Evolutionary conservation across 2,797 vertebrate species (phyloP).

Genomic region (Falco biarmicus): DNA sequence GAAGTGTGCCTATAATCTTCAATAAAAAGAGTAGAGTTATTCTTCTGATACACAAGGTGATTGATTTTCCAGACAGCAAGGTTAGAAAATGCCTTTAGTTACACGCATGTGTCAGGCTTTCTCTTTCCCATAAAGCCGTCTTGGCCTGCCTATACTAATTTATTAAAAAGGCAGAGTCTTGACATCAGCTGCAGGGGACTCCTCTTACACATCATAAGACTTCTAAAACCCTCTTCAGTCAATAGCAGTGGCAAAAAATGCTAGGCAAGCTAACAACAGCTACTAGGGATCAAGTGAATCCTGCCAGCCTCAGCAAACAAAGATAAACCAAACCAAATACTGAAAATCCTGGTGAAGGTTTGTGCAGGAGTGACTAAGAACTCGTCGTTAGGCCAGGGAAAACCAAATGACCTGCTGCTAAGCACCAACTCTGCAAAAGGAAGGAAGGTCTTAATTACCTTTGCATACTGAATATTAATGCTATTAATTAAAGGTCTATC

Average conservation of each 20-base stretch:
- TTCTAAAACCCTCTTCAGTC: neutral
- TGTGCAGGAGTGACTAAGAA: neutral
- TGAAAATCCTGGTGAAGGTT: neutral
- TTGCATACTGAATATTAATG: neutral
- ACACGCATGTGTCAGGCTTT: neutral
- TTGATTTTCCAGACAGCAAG: neutral
- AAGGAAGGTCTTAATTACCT: neutral
- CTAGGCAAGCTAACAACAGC: neutral
- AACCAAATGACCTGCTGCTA: neutral
- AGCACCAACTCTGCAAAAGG: neutral
- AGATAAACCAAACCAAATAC: neutral
- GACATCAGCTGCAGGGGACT: neutral
- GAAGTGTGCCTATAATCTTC: neutral
- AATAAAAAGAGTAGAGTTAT: neutral
- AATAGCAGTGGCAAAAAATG: neutral
- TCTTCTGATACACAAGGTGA: neutral
- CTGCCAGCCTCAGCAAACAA: neutral
- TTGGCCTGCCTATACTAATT: neutral
- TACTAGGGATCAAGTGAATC: neutral
- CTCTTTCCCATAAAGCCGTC: neutral
- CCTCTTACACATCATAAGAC: neutral
- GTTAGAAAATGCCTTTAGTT: neutral
- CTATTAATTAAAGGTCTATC: neutral
- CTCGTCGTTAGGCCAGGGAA: neutral
- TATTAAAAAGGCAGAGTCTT: neutral